Percentiles rank a stretch among this genome's conserved stretches.
phyloP scores from a whole-genome alignment of 2,888 invertebrate species.

The Nomada fabriciana region DNA sequence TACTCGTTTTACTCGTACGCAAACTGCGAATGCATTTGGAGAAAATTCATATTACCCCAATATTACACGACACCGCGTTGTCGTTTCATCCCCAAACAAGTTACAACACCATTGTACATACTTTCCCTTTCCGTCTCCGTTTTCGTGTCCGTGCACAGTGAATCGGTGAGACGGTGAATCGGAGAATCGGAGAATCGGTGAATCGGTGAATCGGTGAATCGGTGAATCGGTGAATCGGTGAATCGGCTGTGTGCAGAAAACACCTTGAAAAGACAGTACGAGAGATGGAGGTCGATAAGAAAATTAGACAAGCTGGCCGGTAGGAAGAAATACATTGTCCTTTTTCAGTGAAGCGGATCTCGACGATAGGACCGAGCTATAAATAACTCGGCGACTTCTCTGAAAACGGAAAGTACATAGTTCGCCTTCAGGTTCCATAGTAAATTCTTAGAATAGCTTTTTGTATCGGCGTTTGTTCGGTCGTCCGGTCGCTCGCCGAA shows the following conservation, averaged over 20 bases:
- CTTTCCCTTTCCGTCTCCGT: too few relatives aligned
- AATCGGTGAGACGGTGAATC: too few relatives aligned
- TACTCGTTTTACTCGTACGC: slow-evolving; percentile 31
- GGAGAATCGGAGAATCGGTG: too few relatives aligned
- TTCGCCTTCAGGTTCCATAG: slow-evolving; percentile 83
- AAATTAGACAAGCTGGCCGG: background rate
- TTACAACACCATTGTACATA: too few relatives aligned
- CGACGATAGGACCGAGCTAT: slow-evolving; percentile 72
- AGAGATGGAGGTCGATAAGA: background rate
- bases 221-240: too few relatives aligned
- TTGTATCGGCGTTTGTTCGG: slow-evolving; percentile 72
- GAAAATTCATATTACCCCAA: background rate
- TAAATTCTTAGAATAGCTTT: slow-evolving; percentile 81
- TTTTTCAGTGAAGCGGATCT: slow-evolving; percentile 73
- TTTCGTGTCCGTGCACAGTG: too few relatives aligned
- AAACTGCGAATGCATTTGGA: background rate
- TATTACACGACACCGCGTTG: background rate
- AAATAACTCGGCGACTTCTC: slow-evolving; percentile 81
- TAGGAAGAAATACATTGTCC: slow-evolving; percentile 72
- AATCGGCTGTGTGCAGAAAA: too few relatives aligned
- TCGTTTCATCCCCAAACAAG: too few relatives aligned
- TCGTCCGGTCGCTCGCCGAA: slow-evolving; percentile 13
- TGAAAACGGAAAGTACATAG: slow-evolving; percentile 81
- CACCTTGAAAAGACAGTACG: background rate
- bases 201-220: too few relatives aligned